phyloP scores from a whole-genome alignment of 2,113 vertebrate species.

The Hirundichthys speculiger region DNA sequence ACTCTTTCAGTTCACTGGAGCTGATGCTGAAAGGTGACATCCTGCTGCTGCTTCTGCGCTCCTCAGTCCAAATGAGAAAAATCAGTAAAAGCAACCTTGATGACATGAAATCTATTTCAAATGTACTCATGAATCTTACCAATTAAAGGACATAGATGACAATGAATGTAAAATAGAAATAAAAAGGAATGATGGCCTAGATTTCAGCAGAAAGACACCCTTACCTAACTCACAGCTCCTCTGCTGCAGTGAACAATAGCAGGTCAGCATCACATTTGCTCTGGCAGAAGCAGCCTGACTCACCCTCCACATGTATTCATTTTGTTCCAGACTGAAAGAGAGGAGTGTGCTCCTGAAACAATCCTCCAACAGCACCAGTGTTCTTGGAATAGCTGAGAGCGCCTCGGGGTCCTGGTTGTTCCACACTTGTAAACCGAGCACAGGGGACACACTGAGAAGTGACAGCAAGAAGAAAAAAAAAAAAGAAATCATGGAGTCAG shows the following conservation, averaged over 20 bases:
- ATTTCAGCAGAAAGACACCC: slow-evolving; percentile 14
- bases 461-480: not conserved
- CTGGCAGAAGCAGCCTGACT: slow-evolving; percentile 40
- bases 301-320: slow-evolving; percentile 18
- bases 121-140: no score
- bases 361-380: slow-evolving; percentile 6
- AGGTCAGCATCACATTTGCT: slow-evolving; percentile 30
- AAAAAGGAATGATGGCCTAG: not conserved
- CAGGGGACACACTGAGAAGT: slow-evolving; percentile 15
- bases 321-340: slow-evolving; percentile 32
- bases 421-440: slow-evolving; percentile 35
- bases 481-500: not conserved
- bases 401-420: slow-evolving; percentile 26
- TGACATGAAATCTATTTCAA: no score
- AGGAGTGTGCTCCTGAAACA: slow-evolving; percentile 31
- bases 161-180: not conserved
- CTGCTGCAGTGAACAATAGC: slow-evolving; percentile 19
- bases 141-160: not conserved
- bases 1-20: slow-evolving; percentile 1
- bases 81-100: not conserved
- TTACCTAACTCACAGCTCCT: slow-evolving; percentile 33
- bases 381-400: slow-evolving; percentile 30
- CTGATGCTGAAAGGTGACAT: slow-evolving; percentile 4
- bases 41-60: slow-evolving; percentile 8
- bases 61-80: not conserved